A percentile compares a stretch with the other conserved stretches of the same genome.
Evolutionary conservation across 2,888 invertebrate genomes (phyloP).

Genomic region (Clitarchus hookeri): DNA sequence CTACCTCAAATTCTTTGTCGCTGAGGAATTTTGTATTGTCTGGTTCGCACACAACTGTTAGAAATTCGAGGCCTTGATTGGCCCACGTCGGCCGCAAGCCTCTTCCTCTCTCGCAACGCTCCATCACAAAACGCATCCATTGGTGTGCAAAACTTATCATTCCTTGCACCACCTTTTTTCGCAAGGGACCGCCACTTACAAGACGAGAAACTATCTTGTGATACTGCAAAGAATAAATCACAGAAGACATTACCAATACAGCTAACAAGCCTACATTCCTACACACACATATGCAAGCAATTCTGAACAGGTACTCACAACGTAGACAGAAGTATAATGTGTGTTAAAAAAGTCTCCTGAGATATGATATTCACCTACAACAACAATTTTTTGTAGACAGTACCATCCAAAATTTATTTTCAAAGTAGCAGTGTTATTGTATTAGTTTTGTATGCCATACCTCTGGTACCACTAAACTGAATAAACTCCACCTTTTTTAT

Average conservation of each 20-base stretch:
- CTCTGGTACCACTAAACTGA: too few species aligned
- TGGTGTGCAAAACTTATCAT: slow-evolving; percentile 73
- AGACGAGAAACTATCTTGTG: slow-evolving; percentile 75
- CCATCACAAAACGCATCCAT: slow-evolving; percentile 89
- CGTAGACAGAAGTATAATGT: too few species aligned
- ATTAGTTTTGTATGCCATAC: too few species aligned
- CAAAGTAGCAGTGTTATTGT: too few species aligned
- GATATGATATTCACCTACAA: too few species aligned
- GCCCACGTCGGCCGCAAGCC: slow-evolving; percentile 88
- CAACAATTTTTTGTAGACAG: too few species aligned
- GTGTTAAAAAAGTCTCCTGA: too few species aligned
- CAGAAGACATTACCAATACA: slow-evolving; percentile 25
- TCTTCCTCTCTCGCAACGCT: slow-evolving; percentile 80
- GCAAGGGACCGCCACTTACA: slow-evolving; percentile 57
- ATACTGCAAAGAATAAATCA: slow-evolving; percentile 54
- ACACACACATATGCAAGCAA: too few species aligned
- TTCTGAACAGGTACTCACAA: too few species aligned
- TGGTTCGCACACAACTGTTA: slow-evolving; percentile 84
- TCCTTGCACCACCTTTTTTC: slow-evolving; percentile 60
- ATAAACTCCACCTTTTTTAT: too few species aligned
- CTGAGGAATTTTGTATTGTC: slow-evolving; percentile 76
- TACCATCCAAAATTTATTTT: too few species aligned
- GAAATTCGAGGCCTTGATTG: slow-evolving; percentile 84
- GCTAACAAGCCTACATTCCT: neutral
- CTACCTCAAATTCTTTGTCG: slow-evolving; percentile 77